Conservation (phyloP, 2,797 vertebrate genomes). For the Muscicapa comitata region DNA sequence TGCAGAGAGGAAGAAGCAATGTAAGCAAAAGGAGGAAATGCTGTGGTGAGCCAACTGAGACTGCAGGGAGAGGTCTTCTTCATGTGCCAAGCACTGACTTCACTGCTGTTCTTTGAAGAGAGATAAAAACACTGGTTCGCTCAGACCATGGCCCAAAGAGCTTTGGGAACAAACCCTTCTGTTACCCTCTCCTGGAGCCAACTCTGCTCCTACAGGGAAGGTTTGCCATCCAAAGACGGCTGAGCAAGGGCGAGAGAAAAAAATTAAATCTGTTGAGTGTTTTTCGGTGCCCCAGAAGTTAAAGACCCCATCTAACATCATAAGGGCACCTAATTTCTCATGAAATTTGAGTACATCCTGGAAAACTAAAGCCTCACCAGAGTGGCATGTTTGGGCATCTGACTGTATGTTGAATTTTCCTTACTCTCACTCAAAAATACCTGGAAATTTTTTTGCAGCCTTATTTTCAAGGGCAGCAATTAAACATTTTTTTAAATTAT, state of each 20-base stretch:
- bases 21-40: background rate
- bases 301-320: background rate
- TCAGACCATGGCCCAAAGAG: background rate
- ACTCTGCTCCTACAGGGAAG: background rate
- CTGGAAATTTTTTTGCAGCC: background rate
- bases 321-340: background rate
- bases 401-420: background rate
- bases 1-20: accelerated
- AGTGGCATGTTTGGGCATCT: background rate
- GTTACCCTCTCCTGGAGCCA: background rate
- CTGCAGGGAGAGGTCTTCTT: background rate
- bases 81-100: background rate
- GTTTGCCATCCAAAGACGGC: background rate
- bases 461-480: background rate
- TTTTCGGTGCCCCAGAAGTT: background rate
- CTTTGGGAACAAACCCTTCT: background rate
- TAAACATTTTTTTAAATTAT: background rate
- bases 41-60: background rate
- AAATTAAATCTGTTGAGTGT: background rate
- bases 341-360: background rate
- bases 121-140: background rate
- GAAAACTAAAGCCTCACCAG: background rate
- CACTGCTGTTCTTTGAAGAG: background rate
- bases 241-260: background rate
- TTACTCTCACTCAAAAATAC: background rate